phyloP scores from a whole-genome alignment of 2,888 invertebrate species.

The Proisotoma minuta region DNA sequence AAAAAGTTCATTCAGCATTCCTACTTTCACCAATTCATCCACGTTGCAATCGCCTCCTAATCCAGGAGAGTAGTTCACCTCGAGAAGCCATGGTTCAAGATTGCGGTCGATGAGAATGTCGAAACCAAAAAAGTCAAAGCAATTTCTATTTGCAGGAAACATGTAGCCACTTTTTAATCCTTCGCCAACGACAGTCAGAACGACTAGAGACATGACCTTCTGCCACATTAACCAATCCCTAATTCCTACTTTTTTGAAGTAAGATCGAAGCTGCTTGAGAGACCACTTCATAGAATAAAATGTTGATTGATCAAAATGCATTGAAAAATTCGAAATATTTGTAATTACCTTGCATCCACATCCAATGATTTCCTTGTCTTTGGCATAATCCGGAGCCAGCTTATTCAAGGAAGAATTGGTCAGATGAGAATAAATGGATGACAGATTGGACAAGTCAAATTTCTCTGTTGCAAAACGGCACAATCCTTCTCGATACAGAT shows the following conservation, averaged over 20 bases:
- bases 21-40: conserved; percentile 73
- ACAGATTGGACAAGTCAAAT: conserved; percentile 73
- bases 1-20: conserved; percentile 76
- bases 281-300: conserved; percentile 13
- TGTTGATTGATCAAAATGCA: too few relatives aligned
- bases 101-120: conserved; percentile 78
- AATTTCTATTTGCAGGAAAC: conserved; percentile 62
- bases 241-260: conserved; percentile 52
- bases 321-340: too few relatives aligned
- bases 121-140: conserved; percentile 87
- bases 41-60: conserved; percentile 69
- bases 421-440: conserved; percentile 77
- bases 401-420: conserved; percentile 90
- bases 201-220: conserved; percentile 67
- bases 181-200: conserved; percentile 66
- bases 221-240: conserved; percentile 77
- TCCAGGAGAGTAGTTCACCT: conserved; percentile 81
- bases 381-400: conserved; percentile 73
- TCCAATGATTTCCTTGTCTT: conserved; percentile 76
- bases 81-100: conserved; percentile 81
- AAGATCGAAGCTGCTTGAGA: not conserved
- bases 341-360: conserved; percentile 64
- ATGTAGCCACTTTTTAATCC: conserved; percentile 17
- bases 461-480: conserved; percentile 77
- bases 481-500: conserved; percentile 82